Percentiles rank a stretch among this genome's conserved stretches.
Conservation (phyloP, 2,797 vertebrate species). For the Enteromius mattozi region DNA sequence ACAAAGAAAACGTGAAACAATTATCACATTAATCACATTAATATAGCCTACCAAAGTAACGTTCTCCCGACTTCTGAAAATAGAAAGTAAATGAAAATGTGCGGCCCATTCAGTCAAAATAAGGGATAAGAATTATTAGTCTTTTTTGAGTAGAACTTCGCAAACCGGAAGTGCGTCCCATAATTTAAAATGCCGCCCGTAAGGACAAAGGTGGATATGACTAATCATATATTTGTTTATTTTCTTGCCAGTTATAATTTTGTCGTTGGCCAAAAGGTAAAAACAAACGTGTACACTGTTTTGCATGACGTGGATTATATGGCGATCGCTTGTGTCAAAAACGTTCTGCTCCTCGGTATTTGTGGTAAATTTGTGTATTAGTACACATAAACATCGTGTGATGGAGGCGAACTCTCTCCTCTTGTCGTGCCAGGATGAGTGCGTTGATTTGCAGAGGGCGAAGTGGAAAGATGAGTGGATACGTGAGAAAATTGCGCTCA, state of each 20-base stretch:
- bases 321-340: not conserved
- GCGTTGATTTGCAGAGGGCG: slow-evolving; percentile 40
- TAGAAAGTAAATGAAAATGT: not conserved
- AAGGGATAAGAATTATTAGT: not conserved
- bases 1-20: too few species aligned
- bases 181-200: too few species aligned
- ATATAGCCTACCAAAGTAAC: not conserved
- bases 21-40: too few species aligned
- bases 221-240: not conserved
- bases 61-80: too few species aligned
- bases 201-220: not conserved
- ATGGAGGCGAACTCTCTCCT: slow-evolving; percentile 22
- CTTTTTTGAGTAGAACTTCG: too few species aligned
- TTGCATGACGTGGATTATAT: not conserved
- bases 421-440: slow-evolving; percentile 22
- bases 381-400: not conserved
- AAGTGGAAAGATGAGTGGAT: slow-evolving; percentile 64
- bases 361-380: not conserved
- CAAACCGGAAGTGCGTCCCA: not conserved
- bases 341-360: not conserved
- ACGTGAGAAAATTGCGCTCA: slow-evolving; percentile 72
- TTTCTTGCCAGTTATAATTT: not conserved
- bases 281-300: not conserved
- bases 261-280: not conserved
- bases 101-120: not conserved